phyloP scores from a whole-genome alignment of 2,113 vertebrate species.

The Anarhynchus alexandrinus region DNA sequence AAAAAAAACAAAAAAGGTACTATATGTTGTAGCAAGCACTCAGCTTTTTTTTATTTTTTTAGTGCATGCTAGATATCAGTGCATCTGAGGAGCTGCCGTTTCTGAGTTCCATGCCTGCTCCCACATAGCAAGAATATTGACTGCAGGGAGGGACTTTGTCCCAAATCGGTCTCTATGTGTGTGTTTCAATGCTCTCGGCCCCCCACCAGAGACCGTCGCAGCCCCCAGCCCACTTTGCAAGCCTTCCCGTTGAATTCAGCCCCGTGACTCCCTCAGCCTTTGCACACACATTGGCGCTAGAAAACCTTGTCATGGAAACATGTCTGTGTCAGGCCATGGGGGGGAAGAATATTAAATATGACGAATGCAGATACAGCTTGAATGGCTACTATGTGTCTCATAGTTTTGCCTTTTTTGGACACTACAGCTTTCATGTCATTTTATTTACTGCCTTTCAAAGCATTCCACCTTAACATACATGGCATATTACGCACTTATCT shows the following conservation, averaged over 20 bases:
- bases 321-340: accelerated
- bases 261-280: background rate
- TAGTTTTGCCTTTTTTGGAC: background rate
- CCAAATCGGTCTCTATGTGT: background rate
- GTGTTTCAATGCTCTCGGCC: background rate
- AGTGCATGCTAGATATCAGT: accelerated
- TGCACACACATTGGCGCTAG: accelerated
- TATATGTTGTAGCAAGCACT: background rate
- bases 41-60: background rate
- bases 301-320: background rate
- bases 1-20: background rate
- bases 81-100: background rate
- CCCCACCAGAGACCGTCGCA: accelerated
- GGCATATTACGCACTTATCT: background rate
- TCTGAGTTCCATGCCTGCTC: background rate
- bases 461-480: background rate
- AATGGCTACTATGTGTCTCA: background rate
- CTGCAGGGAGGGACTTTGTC: too few relatives aligned
- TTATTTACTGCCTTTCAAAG: background rate
- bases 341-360: background rate
- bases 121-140: background rate
- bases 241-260: background rate
- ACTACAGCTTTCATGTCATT: background rate
- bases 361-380: background rate
- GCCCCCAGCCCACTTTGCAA: background rate